Base-by-base conservation (phyloP, 2,113 vertebrate species). In the Triplophysa dalaica region DNA sequence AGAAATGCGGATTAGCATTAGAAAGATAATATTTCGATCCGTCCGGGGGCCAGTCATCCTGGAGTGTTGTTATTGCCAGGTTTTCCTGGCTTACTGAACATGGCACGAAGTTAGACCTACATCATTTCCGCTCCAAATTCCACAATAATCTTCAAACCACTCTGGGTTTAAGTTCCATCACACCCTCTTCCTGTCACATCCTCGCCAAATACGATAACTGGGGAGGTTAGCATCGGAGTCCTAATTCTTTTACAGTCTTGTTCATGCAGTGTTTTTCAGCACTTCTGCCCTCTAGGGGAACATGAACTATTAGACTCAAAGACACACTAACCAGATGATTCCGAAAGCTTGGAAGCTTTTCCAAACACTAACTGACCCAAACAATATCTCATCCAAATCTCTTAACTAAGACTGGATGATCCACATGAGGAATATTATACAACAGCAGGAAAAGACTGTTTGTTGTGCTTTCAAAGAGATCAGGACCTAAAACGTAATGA, bases 41-140 rank as follows among this genome's bases (percentile, higher is more conserved):
- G 8, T 33, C 41, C 33, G 14, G n/a, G n/a, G 43, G 38, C 19
- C 33, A 9, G 54, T 73, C 54, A 60, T 41, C n/a, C 33, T 43
- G n/a, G 24, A 43, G 29, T 9, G 14, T 29, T 73, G 54, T 60
- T 60, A 60, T 56, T 41, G 54, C 52, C 70, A 73, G 54, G 29
- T 73, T 22, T 86, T 86, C 77, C 85, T 81, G 80, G 74, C 86
- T 83, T 87, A 88, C 86, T 90, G 78, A 85, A 87, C 85, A 70
- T 52, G 77, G 70, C 75, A 83, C 74, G 17, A 84, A 80, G 64
- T 87, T 88, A 90, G 77, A 87, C 87, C 82, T 50, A 82, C 75
- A 75, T 50, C 67, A 84, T 85, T 89, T 86, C 89, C 89, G 86
- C 84, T 78, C 41, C 83, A 85, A 87, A 89, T 21, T 43, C 16